Evolutionary conservation across 2,888 invertebrate species (phyloP).

Genomic region (Quadriops clusia): DNA sequence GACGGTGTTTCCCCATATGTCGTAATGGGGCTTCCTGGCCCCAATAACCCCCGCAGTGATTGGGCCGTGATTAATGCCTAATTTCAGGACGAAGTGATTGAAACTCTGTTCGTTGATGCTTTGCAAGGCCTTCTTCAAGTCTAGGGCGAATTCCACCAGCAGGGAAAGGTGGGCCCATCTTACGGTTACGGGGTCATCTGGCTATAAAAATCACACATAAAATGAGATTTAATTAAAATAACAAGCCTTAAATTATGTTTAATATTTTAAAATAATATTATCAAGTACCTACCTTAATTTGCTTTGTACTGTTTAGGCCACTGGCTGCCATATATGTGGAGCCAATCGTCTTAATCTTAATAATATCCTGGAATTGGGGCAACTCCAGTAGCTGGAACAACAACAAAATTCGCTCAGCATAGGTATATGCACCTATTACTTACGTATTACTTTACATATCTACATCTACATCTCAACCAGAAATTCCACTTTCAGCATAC

Average conservation of each 20-base stretch:
- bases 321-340: constrained; percentile 95
- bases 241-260: too few relatives aligned
- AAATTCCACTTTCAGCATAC: too few relatives aligned
- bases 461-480: too few relatives aligned
- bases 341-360: constrained; percentile 90
- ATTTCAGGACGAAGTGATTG: constrained; percentile 85
- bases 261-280: constrained; percentile 11
- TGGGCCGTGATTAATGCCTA: constrained; percentile 93
- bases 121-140: constrained; percentile 79
- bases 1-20: constrained; percentile 95
- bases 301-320: constrained; percentile 67
- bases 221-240: too few relatives aligned
- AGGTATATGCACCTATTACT: not conserved
- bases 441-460: too few relatives aligned
- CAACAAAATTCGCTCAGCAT: not conserved
- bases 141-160: constrained; percentile 82
- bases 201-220: constrained; percentile 34
- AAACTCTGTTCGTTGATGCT: constrained; percentile 91
- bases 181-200: constrained; percentile 57
- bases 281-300: constrained; percentile 39
- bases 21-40: constrained; percentile 88
- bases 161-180: constrained; percentile 77
- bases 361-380: constrained; percentile 77
- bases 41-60: constrained; percentile 94
- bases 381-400: constrained; percentile 64